Base-by-base conservation (phyloP, 2,113 vertebrate species). In the Sinosuthora webbiana region DNA sequence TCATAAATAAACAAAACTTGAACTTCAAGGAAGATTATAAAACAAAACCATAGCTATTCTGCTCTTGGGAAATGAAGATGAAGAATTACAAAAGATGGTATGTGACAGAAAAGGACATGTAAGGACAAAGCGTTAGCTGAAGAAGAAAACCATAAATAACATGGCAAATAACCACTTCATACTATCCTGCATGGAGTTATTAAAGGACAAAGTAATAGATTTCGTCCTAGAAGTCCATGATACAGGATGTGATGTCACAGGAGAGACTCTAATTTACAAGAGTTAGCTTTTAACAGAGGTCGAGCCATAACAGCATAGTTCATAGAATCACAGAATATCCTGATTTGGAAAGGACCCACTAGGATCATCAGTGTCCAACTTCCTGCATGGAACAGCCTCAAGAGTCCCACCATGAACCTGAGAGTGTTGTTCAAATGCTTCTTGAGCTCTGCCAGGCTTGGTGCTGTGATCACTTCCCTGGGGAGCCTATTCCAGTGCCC, bases 71-170 rank as follows among this genome's bases (percentile, higher is more conserved):
- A 91, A 89, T 15, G 23, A 94, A 87, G 90, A 70, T n/a, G 44
- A 92, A 91, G 65, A 89, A 64, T 53, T 76, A 71, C n/a, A 85
- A 60, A 94, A 91, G 74, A 82, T 28, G 33, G 42, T 37, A 87
- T 0, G 0, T 60, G 84, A 85, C 55, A 50, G 1, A 3, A 57
- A 83, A 73, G 33, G n/a, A 76, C 18, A 11, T 1, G 6, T 18
- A 76, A 74, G 42, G 60, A 87, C 60, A 59, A 53, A 59, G 25
- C 0, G 0, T 53, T 80, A 69, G 42, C 23, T n/a, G n/a, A 93
- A 39, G 74, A 87, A 81, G 39, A 21, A 74, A 81, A 62, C 27
- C 0, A 1, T 65, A 83, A 71, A 56, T 45, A 53, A 84, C 18
- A n/a, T 53, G 52, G 64, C 35, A 84, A 94, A 84, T 39, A 84